Evolutionary conservation across 2,888 invertebrate species (phyloP).

Genomic region (Drosophila melanosoma): DNA sequence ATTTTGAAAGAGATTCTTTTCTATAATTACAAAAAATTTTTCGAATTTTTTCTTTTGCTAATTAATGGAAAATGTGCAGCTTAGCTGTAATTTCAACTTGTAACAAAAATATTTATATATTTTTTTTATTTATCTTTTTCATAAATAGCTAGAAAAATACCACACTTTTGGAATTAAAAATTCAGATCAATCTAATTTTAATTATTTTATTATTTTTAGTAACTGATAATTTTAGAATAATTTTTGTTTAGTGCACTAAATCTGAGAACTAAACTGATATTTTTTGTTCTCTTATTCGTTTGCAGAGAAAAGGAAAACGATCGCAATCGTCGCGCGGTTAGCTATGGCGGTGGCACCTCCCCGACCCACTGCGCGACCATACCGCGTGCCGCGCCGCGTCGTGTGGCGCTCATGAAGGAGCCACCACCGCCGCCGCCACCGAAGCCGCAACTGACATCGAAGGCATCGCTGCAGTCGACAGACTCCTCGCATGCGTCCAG

Average conservation of each 20-base stretch:
- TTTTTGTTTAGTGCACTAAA: neutral
- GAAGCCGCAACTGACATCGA: constrained; percentile 77
- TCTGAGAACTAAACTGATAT: neutral
- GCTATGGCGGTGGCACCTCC: constrained; percentile 79
- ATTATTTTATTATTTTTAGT: neutral
- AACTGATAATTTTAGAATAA: neutral
- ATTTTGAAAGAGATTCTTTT: too few species aligned
- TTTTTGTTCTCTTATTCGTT: constrained; percentile 30
- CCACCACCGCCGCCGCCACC: constrained; percentile 84
- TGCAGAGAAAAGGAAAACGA: constrained; percentile 84
- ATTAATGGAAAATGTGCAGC: neutral
- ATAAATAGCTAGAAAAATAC: neutral
- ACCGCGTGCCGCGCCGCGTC: constrained; percentile 83
- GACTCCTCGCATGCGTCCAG: constrained; percentile 66
- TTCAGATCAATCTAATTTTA: neutral
- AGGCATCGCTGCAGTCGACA: constrained; percentile 73
- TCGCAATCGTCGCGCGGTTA: constrained; percentile 84
- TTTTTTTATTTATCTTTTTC: too few species aligned
- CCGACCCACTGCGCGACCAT: constrained; percentile 77
- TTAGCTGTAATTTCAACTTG: neutral
- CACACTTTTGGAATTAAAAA: neutral
- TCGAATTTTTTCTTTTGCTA: too few species aligned
- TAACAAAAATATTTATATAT: neutral
- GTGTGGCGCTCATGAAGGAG: constrained; percentile 83
- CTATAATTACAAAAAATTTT: too few species aligned